These are phyloP conservation scores for Mamestra brassicae DNA, from an alignment of 2,888 invertebrate genomes.

Conservation along the genomic window DNA sequence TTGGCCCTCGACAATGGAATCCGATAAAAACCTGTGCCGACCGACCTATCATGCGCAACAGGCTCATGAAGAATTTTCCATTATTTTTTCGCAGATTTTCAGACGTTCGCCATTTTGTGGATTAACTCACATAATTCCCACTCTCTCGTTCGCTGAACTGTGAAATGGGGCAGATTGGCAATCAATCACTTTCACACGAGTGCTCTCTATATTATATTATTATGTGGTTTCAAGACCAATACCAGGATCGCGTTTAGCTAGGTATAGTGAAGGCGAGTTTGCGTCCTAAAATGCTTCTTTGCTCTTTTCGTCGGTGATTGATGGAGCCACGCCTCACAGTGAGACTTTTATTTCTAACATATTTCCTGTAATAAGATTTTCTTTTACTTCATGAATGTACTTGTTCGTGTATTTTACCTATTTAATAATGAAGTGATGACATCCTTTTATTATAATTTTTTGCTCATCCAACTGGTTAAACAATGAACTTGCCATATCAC, in stretches of 20 bases:
- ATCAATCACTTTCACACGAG: constrained; percentile 69
- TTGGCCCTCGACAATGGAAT: not conserved
- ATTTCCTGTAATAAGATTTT: not conserved
- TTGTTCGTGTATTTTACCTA: too few species aligned
- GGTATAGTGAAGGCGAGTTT: not conserved
- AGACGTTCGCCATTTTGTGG: constrained; percentile 43
- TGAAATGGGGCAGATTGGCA: constrained; percentile 59
- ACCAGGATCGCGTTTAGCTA: constrained; percentile 17
- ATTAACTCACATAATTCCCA: constrained; percentile 54
- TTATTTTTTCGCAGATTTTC: constrained; percentile 27
- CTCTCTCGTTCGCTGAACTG: constrained; percentile 53
- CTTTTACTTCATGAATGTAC: too few species aligned
- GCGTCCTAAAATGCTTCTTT: not conserved
- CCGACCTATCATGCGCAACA: constrained; percentile 37
- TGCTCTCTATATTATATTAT: constrained; percentile 18
- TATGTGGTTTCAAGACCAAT: constrained; percentile 13
- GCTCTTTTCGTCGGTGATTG: constrained; percentile 1
- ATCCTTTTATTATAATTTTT: too few species aligned
- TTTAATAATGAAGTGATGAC: too few species aligned
- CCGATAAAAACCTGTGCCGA: constrained; percentile 6
- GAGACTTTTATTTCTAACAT: not conserved
- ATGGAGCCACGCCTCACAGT: not conserved
- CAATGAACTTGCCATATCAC: too few species aligned
- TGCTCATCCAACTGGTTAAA: too few species aligned
- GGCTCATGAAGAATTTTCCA: constrained; percentile 33